Evolutionary conservation across 2,888 invertebrate genomes (phyloP), one percentile per base, ranked within the genome.

Genomic region (Onchidella celtica): DNA sequence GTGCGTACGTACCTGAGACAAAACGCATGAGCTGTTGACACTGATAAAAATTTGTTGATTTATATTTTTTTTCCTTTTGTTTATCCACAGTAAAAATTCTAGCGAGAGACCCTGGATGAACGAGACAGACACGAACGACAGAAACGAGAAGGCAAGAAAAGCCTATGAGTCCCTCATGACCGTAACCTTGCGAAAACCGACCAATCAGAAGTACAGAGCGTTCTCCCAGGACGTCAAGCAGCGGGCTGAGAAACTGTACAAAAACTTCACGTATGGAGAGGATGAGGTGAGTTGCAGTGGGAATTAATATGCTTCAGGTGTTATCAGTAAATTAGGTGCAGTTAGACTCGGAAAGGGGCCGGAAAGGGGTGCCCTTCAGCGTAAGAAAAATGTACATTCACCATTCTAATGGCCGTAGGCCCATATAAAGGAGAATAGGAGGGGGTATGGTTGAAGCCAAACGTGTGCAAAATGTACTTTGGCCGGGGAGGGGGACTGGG

Each of bases 51-150:
- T n/a, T n/a, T n/a, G n/a, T n/a, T n/a, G n/a, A n/a, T n/a, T n/a
- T n/a, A n/a, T n/a, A n/a, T n/a, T n/a, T n/a, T n/a, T n/a, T n/a
- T n/a, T n/a, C n/a, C n/a, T n/a, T n/a, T n/a, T n/a, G n/a, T n/a
- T n/a, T n/a, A n/a, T n/a, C n/a, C n/a, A n/a, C 75, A 75, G 75
- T 36, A 69, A 75, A 24, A 65, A 74, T 79, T 90, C 92, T 36
- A 92, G 91, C 78, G 90, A 92, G 80, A 95, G 95, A 88, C 99
- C 99, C 0, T 99, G 99, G 99, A 95, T 95, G 89, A 95, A 96
- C 83, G 95, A 95, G 87, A 95, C 95, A 36, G 98, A 98, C 90
- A 95, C 96, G 0, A 94, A 95, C 0, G 97, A 96, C 88, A 95
- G 96, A 78, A 99, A 99, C 93, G 95, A 96, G 87, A 95, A 96